Conservation (phyloP, 1,140 invertebrate genomes). For the Cheumatopsyche charites region DNA sequence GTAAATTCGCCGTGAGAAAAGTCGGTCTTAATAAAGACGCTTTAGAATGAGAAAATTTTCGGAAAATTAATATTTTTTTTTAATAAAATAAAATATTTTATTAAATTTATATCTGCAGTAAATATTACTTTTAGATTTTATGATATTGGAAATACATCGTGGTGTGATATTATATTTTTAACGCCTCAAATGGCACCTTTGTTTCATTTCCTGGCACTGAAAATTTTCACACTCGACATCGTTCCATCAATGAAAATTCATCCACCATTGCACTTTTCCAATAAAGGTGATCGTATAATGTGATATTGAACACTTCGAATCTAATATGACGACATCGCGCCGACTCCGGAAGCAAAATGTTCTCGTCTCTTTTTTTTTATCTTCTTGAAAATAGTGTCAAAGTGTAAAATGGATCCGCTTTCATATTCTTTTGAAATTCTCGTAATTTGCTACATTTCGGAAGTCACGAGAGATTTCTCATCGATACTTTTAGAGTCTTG, state of each 20-base stretch:
- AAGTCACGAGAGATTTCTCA: too few relatives aligned
- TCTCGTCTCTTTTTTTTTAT: neutral
- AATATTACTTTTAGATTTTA: too few relatives aligned
- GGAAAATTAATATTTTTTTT: too few relatives aligned
- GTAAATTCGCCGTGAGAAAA: too few relatives aligned
- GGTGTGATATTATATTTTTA: too few relatives aligned
- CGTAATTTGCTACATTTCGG: too few relatives aligned
- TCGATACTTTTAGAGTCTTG: too few relatives aligned
- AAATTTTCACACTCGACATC: slow-evolving; percentile 44
- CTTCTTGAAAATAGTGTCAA: neutral
- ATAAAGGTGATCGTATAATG: slow-evolving; percentile 47
- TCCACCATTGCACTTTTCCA: slow-evolving; percentile 47
- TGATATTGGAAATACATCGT: too few relatives aligned
- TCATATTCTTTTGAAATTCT: too few relatives aligned
- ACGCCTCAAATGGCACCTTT: slow-evolving; percentile 32
- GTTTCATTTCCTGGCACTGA: slow-evolving; percentile 48
- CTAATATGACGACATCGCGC: slow-evolving; percentile 17
- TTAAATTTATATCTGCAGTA: too few relatives aligned
- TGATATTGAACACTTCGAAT: slow-evolving; percentile 40
- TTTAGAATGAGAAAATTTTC: neutral
- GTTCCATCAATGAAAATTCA: slow-evolving; percentile 46
- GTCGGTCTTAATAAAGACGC: neutral
- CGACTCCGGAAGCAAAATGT: neutral
- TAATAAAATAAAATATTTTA: too few relatives aligned
- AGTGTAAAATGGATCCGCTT: neutral